Evolutionary conservation across 2,113 vertebrate genomes (phyloP), one percentile per base, ranked within the genome.

Genomic region (Engraulis encrasicolus): DNA sequence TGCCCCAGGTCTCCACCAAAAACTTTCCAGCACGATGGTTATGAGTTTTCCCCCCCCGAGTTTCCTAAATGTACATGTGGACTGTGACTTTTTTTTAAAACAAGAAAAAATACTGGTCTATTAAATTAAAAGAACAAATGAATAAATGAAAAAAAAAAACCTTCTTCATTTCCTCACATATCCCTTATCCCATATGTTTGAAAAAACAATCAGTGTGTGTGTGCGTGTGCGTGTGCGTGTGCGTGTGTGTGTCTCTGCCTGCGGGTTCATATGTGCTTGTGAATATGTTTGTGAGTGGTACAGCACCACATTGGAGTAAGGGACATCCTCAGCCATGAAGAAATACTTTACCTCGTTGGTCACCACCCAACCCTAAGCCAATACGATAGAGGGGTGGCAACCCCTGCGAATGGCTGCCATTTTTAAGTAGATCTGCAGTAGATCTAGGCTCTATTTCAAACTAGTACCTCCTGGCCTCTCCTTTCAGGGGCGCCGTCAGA

Each of bases 1-100:
- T 34, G 66, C 15, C 66, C n/a, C 27, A 74, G 66, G 87, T n/a
- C n/a, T n/a, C 86, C 90, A 88, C 91, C 87, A 78, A 23, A 61
- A 88, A 84, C 89, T 79, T 87, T 58, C 82, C 91, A 92, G 91
- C 92, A 91, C 92, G 91, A 87, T 89, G 87, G 88, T 89, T 87
- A 86, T 87, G 78, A 85, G 88, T 92, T 86, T 88, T 92, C 86
- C 40, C 9, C 4, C 9, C 4, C 3, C 40, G 40, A 3, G 3
- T 9, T 74, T 74, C 66, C 66, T 90, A 92, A 94, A 93, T 93
- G 92, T 74, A 74, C 66, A 74, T 74, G 58, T 66, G 2, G 66
- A 74, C 66, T 34, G 66, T 31, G 27, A 74, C 66, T 74, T 74
- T 71, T 71, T 71, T 91, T n/a, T n/a, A n/a, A 92, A 91, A 85